Conservation (phyloP, 2,113 vertebrate species). For the Puntigrus tetrazona region DNA sequence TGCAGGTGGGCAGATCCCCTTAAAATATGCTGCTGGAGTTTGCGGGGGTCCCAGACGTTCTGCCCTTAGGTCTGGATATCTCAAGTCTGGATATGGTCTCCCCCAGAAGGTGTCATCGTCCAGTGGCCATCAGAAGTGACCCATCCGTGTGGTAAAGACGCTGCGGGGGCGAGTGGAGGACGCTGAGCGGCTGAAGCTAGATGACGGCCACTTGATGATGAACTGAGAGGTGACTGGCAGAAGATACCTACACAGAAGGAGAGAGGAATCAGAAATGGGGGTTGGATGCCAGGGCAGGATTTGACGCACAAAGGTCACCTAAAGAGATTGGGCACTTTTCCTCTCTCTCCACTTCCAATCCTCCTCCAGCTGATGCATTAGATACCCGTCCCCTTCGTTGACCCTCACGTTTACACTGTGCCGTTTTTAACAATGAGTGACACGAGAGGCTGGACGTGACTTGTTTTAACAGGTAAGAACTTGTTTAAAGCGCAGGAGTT, state of each 20-base stretch:
- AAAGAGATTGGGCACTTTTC: constrained; percentile 68
- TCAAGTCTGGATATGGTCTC: background rate
- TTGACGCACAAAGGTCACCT: constrained; percentile 50
- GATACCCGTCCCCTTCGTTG: constrained; percentile 8
- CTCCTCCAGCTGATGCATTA: background rate
- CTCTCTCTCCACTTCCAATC: background rate
- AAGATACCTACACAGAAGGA: constrained; percentile 87
- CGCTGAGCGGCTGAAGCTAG: constrained; percentile 79
- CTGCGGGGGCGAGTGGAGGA: constrained; percentile 82
- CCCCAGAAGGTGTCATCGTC: constrained; percentile 7
- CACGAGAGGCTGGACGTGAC: constrained; percentile 39
- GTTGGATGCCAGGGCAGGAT: constrained; percentile 60
- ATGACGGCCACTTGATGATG: constrained; percentile 87
- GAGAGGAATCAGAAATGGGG: constrained; percentile 67
- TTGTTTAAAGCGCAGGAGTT: constrained; percentile 43
- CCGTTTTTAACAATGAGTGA: constrained; percentile 55
- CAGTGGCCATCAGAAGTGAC: constrained; percentile 81
- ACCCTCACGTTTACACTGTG: constrained; percentile 36
- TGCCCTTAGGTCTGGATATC: background rate
- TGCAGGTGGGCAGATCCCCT: constrained; percentile 40
- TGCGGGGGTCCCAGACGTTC: constrained; percentile 7
- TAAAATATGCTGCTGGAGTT: constrained; percentile 37
- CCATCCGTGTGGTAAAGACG: constrained; percentile 85
- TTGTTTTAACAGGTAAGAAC: constrained; percentile 45
- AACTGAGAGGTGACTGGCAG: constrained; percentile 92